Percentiles rank a stretch among this genome's conserved stretches.
Conservation (phyloP, 1,140 invertebrate genomes). For the Nebria ingens region DNA sequence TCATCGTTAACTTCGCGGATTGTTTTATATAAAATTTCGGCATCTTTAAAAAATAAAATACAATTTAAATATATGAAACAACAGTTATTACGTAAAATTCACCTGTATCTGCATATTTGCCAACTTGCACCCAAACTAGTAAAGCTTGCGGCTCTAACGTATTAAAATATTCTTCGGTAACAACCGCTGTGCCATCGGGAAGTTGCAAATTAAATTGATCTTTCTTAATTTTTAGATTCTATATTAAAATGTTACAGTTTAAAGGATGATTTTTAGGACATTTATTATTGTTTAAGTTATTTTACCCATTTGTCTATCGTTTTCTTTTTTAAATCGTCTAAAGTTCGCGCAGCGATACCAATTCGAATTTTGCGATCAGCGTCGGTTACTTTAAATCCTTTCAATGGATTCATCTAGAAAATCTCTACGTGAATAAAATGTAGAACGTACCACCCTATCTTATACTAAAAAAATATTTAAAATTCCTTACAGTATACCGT, state of each 20-base stretch:
- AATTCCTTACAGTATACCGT: too few species aligned
- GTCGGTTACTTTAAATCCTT: conserved; percentile 33
- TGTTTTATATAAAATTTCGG: conserved; percentile 32
- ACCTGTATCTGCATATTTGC: conserved; percentile 55
- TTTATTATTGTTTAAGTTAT: not conserved
- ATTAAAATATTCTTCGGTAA: conserved; percentile 61
- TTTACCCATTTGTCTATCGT: conserved; percentile 26
- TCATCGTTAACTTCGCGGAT: conserved; percentile 49
- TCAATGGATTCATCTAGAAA: conserved; percentile 16
- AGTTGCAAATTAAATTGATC: conserved; percentile 28
- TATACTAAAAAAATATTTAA: too few species aligned
- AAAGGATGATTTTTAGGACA: not conserved
- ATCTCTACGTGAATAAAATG: not conserved
- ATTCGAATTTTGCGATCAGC: conserved; percentile 30
- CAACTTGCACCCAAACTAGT: conserved; percentile 50
- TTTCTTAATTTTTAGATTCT: conserved; percentile 27
- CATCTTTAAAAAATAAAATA: conserved; percentile 19
- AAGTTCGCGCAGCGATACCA: conserved; percentile 31
- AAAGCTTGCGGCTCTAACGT: conserved; percentile 61
- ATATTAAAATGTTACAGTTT: not conserved
- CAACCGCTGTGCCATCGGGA: conserved; percentile 58
- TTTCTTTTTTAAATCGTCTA: conserved; percentile 31
- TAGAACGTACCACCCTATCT: too few species aligned
- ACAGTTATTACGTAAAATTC: conserved; percentile 22
- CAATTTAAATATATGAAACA: not conserved